A percentile compares a stretch with the other conserved stretches of the same genome.
Conservation (phyloP, 2,113 vertebrate species). For the Tragelaphus imberbis region DNA sequence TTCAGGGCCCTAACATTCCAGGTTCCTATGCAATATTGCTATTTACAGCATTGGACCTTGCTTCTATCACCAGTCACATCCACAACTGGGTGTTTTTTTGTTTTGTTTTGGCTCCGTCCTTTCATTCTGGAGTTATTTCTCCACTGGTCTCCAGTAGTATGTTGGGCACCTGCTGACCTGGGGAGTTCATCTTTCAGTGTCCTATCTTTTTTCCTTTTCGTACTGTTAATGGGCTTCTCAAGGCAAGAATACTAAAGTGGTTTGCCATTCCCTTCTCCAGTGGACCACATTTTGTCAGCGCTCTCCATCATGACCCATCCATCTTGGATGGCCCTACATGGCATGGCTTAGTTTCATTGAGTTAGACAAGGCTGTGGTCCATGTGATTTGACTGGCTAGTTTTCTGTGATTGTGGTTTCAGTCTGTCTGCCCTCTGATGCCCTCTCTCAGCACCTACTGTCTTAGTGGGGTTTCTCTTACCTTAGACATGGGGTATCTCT, state of each 20-base stretch:
- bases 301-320: background rate
- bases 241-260: background rate
- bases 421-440: background rate
- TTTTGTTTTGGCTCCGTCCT: background rate
- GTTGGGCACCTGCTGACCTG: background rate
- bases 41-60: background rate
- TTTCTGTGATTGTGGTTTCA: background rate
- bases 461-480: background rate
- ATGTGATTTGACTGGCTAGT: background rate
- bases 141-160: background rate
- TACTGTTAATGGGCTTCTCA: background rate
- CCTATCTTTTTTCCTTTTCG: background rate
- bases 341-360: background rate
- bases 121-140: background rate
- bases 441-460: background rate
- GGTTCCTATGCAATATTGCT: background rate
- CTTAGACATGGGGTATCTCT: background rate
- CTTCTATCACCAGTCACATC: background rate
- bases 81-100: background rate
- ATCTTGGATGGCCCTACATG: background rate
- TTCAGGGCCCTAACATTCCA: background rate
- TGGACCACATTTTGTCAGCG: background rate
- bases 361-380: background rate
- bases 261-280: background rate
- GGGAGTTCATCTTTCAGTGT: background rate